Evolutionary conservation across 2,888 invertebrate genomes (phyloP), one percentile per base, ranked within the genome.

Genomic region (Diarsia brunnea): DNA sequence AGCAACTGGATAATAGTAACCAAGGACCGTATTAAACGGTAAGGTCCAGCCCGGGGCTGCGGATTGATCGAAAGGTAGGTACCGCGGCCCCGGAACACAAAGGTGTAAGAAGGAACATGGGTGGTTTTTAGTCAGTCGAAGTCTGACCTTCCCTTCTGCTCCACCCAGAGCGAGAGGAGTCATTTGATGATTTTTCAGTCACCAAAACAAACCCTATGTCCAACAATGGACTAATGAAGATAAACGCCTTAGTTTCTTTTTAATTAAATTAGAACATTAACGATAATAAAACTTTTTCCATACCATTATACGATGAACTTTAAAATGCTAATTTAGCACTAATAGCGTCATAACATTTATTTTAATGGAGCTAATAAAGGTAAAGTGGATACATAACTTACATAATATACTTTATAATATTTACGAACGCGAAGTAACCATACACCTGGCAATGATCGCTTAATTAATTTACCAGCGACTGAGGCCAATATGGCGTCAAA

Each of bases 261-360:
- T 38, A 38, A 38, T 38, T 4, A 38, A 38, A 38, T 38, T 38
- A 38, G 38, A 38, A 38, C 8, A 38, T 8, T 8, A 38, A 38
- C 47, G 16, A 63, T n/a, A 43, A 24, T n/a, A 43, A 43, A 43
- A n/a, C n/a, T n/a, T 43, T 16, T n/a, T 60, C 27, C 19, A 19
- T 11, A 27, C 43, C 21, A 43, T 51, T 84, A 71, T n/a, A 64
- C 53, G 76, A 64, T 43, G 58, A 58, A 70, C 82, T 76, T 81
- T 73, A 81, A 47, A 76, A 76, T 81, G 53, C 72, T 61, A 76
- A 84, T 81, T 69, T 61, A 76, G 76, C 73, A 64, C 38, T 69
- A 71, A 64, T 63, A 66, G 53, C 58, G 12, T 43, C 49, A 72
- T 81, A 43, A 75, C 47, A 58, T 82, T 75, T 55, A 66, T 74